These are phyloP conservation scores for Podiceps cristatus DNA, from an alignment of 2,113 vertebrate genomes.

Conservation along the genomic window DNA sequence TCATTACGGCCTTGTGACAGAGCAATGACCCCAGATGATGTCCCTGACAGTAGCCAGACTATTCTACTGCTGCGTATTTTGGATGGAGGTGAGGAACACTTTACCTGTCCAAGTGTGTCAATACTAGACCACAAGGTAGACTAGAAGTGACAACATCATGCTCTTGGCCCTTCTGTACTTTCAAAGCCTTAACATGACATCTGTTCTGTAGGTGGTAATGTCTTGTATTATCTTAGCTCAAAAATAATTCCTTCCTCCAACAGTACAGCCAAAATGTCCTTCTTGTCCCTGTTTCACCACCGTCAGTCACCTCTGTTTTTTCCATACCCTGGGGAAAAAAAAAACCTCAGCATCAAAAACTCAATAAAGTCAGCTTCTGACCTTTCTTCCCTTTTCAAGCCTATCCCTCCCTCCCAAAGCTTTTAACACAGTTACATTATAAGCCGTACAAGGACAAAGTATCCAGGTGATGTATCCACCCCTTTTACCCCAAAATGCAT, in stretches of 20 bases:
- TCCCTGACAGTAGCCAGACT: neutral
- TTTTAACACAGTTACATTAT: neutral
- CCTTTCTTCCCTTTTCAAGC: neutral
- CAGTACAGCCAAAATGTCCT: neutral
- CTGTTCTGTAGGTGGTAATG: neutral
- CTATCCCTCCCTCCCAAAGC: too few relatives aligned
- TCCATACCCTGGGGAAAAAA: neutral
- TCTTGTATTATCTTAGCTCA: neutral
- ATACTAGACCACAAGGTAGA: neutral
- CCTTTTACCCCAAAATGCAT: neutral
- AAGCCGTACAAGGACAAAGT: neutral
- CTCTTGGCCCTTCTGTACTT: neutral
- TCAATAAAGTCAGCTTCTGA: neutral
- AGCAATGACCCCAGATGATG: neutral
- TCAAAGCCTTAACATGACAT: neutral
- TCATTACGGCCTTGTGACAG: neutral
- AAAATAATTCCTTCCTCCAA: neutral
- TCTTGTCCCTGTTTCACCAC: neutral
- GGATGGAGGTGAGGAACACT: neutral
- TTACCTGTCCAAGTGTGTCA: neutral
- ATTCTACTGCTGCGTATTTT: neutral
- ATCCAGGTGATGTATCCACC: neutral
- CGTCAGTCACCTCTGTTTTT: neutral
- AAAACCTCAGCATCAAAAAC: neutral
- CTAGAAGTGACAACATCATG: neutral